These are phyloP conservation scores for Xylota sylvarum DNA, from an alignment of 2,888 invertebrate genomes.

Conservation along the genomic window DNA sequence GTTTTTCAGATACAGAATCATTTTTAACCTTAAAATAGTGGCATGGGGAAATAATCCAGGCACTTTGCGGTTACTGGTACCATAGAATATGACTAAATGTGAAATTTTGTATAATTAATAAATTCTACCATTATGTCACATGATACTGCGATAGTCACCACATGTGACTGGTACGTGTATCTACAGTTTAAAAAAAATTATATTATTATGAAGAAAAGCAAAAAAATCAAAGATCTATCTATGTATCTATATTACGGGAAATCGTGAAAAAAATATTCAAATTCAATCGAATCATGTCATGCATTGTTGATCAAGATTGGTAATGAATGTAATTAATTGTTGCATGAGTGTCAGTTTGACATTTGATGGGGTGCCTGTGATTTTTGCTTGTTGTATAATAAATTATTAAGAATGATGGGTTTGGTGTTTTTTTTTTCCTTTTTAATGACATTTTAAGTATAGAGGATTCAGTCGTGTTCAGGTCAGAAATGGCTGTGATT, in stretches of 20 bases:
- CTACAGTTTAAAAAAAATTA: constrained; percentile 5
- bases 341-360: constrained; percentile 61
- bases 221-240: constrained; percentile 9
- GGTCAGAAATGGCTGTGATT: not conserved
- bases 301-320: constrained; percentile 69
- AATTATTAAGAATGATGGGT: constrained; percentile 8
- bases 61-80: not conserved
- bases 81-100: not conserved
- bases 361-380: constrained; percentile 50
- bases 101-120: constrained; percentile 28
- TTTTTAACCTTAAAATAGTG: constrained; percentile 36
- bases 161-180: constrained; percentile 47
- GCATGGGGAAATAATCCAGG: constrained; percentile 19
- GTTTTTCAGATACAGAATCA: constrained; percentile 36
- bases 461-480: not conserved
- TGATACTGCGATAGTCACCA: constrained; percentile 23
- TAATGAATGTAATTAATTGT: constrained; percentile 71
- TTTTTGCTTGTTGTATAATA: constrained; percentile 31
- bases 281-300: constrained; percentile 69
- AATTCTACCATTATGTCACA: constrained; percentile 37
- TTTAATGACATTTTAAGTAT: constrained; percentile 15
- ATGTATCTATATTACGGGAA: constrained; percentile 5
- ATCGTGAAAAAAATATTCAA: constrained; percentile 47
- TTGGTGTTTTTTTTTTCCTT: not conserved
- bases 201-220: constrained; percentile 12